A percentile compares a stretch with the other conserved stretches of the same genome.
Conservation (phyloP, 1,140 invertebrate species). For the Zaprionus ghesquierei region DNA sequence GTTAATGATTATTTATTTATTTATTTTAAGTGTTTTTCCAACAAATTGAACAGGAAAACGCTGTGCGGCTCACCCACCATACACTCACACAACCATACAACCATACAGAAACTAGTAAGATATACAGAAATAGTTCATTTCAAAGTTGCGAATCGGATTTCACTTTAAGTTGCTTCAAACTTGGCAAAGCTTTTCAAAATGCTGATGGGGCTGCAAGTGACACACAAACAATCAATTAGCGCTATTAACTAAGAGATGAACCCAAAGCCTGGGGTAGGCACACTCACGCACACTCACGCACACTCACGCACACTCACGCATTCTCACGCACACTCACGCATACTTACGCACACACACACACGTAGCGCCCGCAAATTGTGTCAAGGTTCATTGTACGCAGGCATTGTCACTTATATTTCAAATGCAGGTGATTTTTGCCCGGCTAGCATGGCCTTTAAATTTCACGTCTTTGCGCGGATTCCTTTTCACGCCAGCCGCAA, state of each 20-base stretch:
- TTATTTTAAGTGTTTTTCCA: constrained; percentile 9
- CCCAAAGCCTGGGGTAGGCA: not conserved
- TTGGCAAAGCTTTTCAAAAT: constrained; percentile 29
- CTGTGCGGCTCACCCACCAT: not conserved
- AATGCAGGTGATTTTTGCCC: constrained; percentile 41
- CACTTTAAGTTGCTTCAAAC: constrained; percentile 16
- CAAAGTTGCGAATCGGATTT: not conserved
- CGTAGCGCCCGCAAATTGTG: constrained; percentile 37
- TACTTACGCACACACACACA: constrained; percentile 7
- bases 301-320: not conserved
- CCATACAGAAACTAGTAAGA: not conserved
- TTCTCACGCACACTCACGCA: not conserved
- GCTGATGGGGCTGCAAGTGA: constrained; percentile 9
- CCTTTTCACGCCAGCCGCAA: constrained; percentile 63
- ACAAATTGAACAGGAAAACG: constrained; percentile 18
- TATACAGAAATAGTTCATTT: not conserved
- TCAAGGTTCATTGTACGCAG: constrained; percentile 64
- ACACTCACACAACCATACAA: not conserved
- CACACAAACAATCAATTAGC: constrained; percentile 60
- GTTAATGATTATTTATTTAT: constrained; percentile 36
- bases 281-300: not conserved
- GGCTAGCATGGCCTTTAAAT: constrained; percentile 22
- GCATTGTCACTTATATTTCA: constrained; percentile 42
- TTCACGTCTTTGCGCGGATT: constrained; percentile 22
- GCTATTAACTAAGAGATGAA: constrained; percentile 24